These are phyloP conservation scores for Brenthis ino DNA, from an alignment of 2,888 invertebrate genomes.

Conservation along the genomic window DNA sequence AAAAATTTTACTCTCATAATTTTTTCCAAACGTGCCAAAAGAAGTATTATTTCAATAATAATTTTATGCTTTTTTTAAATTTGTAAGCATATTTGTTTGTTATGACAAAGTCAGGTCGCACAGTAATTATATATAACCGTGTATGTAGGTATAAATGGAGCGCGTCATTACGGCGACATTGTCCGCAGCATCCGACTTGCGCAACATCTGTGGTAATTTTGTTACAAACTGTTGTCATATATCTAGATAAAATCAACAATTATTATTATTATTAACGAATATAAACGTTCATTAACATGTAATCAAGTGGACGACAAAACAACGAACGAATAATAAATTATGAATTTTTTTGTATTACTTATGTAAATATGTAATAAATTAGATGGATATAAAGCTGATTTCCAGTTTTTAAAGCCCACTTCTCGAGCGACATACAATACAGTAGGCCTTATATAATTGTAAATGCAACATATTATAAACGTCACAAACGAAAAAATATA, in stretches of 20 bases:
- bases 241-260: not conserved
- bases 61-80: not conserved
- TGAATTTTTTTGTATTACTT: too few species aligned
- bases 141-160: constrained; percentile 32
- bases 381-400: not conserved
- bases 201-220: constrained; percentile 56
- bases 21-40: too few species aligned
- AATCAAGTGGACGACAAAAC: too few species aligned
- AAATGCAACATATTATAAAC: too few species aligned
- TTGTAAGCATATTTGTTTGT: not conserved
- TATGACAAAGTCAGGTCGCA: constrained; percentile 12
- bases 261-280: not conserved
- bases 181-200: constrained; percentile 48
- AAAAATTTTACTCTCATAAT: too few species aligned
- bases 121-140: constrained; percentile 26
- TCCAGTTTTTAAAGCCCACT: too few species aligned
- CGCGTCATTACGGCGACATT: constrained; percentile 46
- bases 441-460: too few species aligned
- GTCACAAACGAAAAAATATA: too few species aligned
- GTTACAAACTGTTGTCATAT: constrained; percentile 33
- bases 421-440: too few species aligned
- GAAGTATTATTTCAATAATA: too few species aligned
- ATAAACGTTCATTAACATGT: too few species aligned
- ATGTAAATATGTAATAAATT: not conserved
- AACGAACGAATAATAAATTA: too few species aligned